Evolutionary conservation across 2,797 vertebrate species (phyloP).

Genomic region (Leucoraja ocellata): DNA sequence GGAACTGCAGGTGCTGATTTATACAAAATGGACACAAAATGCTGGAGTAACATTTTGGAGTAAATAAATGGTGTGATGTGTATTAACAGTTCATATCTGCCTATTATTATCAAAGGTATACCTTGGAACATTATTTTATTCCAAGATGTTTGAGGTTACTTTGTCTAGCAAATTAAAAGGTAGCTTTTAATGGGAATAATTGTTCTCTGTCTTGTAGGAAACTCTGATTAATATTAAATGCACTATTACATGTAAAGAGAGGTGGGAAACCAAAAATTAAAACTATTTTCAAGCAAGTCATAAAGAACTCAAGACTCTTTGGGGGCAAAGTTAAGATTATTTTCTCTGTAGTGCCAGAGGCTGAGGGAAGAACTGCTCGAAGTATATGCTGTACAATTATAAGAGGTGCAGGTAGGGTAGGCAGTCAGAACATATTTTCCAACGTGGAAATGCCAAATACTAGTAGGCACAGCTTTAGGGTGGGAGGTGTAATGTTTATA

Average conservation of each 20-base stretch:
- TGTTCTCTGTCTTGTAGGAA: neutral
- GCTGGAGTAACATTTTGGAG: too few relatives aligned
- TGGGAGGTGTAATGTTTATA: too few relatives aligned
- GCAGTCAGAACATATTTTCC: too few relatives aligned
- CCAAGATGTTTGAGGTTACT: neutral
- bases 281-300: neutral
- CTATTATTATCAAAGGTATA: neutral
- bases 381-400: too few relatives aligned
- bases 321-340: too few relatives aligned
- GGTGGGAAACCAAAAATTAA: neutral
- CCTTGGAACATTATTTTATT: neutral
- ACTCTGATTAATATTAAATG: neutral
- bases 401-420: too few relatives aligned
- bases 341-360: too few relatives aligned
- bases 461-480: too few relatives aligned
- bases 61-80: neutral
- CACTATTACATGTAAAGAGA: neutral
- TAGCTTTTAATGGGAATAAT: neutral
- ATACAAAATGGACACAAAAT: too few relatives aligned
- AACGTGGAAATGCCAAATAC: too few relatives aligned
- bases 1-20: too few relatives aligned
- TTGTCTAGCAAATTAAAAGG: neutral
- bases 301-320: neutral
- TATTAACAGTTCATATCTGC: neutral
- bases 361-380: too few relatives aligned